Evolutionary conservation across 2,888 invertebrate genomes (phyloP).

Genomic region (Yponomeuta cagnagella): DNA sequence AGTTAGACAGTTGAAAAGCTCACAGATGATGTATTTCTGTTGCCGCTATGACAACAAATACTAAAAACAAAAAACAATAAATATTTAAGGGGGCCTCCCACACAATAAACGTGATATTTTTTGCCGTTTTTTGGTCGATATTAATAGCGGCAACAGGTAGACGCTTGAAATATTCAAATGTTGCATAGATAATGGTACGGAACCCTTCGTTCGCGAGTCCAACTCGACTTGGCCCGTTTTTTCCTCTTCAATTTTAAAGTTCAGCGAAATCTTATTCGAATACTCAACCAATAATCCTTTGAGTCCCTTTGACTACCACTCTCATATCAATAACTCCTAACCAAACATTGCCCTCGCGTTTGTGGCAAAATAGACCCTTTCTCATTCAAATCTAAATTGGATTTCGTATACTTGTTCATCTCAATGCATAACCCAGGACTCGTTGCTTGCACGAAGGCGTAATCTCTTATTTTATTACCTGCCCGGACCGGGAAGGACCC

Average conservation of each 20-base stretch:
- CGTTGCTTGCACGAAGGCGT: constrained; percentile 69
- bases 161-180: no score
- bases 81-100: no score
- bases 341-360: neutral
- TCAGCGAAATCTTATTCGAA: neutral
- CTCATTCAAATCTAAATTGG: constrained; percentile 6
- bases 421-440: constrained; percentile 36
- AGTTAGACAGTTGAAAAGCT: no score
- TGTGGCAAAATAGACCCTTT: neutral
- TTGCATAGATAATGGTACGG: no score
- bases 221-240: no score
- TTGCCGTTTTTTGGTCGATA: no score
- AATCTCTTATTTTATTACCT: constrained; percentile 71
- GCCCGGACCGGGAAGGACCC: constrained; percentile 49
- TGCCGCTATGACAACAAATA: no score
- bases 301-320: neutral
- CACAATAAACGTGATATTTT: no score
- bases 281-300: neutral
- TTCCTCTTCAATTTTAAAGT: neutral
- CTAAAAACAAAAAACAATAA: no score
- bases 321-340: constrained; percentile 1
- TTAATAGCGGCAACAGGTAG: no score
- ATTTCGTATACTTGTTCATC: constrained; percentile 3
- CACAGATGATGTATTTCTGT: no score
- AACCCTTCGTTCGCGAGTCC: no score